Conservation (phyloP, 2,888 invertebrate genomes). For the Monopis laevigella region DNA sequence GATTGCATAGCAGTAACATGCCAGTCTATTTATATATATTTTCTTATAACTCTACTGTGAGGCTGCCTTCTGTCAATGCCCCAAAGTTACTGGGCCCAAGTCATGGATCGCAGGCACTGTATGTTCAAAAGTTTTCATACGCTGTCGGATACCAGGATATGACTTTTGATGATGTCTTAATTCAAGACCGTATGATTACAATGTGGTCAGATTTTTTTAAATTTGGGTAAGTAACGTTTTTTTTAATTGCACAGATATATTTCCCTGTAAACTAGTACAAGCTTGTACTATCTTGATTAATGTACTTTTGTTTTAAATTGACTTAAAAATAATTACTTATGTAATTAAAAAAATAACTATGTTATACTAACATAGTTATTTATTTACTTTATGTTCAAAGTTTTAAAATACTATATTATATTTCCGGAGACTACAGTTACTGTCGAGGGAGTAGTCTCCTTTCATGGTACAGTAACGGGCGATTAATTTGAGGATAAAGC, state of each 20-base stretch:
- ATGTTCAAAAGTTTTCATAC: constrained; percentile 8
- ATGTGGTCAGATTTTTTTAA: constrained; percentile 11
- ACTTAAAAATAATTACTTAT: no score
- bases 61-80: not conserved
- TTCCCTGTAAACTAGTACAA: no score
- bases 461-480: no score
- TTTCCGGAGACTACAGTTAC: no score
- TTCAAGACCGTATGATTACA: constrained; percentile 2
- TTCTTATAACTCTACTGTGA: not conserved
- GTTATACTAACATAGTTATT: no score
- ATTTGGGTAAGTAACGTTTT: constrained; percentile 8
- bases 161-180: constrained; percentile 2
- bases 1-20: not conserved
- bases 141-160: constrained; percentile 1
- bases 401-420: no score
- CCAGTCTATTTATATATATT: constrained; percentile 7
- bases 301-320: no score
- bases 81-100: not conserved
- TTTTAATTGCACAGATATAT: not conserved
- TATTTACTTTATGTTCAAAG: no score
- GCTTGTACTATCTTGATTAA: no score
- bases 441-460: no score
- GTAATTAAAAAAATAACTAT: no score
- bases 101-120: constrained; percentile 2
- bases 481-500: no score